Conservation (phyloP, 2,888 invertebrate genomes). For the Epinotia ramella region DNA sequence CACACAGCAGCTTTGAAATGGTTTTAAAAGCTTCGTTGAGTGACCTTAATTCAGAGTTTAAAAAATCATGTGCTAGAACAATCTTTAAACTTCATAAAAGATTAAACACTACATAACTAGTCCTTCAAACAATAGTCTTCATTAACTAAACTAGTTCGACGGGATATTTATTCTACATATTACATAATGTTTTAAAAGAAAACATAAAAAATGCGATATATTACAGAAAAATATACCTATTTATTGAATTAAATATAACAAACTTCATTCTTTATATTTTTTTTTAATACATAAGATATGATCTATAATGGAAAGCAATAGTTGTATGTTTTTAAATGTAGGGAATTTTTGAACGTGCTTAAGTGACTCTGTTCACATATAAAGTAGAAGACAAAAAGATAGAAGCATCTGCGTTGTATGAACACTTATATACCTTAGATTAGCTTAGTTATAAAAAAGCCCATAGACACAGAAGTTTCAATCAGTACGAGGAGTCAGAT, state of each 20-base stretch:
- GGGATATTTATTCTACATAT: background rate
- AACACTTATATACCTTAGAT: constrained; percentile 27
- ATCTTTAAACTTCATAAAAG: too few relatives aligned
- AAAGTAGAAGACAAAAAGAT: constrained; percentile 9
- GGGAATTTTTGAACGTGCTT: too few relatives aligned
- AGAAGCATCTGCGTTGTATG: constrained; percentile 33
- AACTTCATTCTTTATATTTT: background rate
- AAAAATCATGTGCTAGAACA: background rate
- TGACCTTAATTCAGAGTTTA: background rate
- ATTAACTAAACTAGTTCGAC: background rate
- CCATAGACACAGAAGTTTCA: constrained; percentile 27
- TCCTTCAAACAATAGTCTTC: background rate
- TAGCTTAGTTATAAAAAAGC: constrained; percentile 19
- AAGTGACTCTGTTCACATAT: background rate
- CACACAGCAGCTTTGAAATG: background rate
- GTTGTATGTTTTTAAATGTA: background rate
- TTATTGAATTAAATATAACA: constrained; percentile 7
- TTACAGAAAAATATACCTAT: background rate
- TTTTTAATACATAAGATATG: constrained; percentile 5
- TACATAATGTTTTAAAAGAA: too few relatives aligned
- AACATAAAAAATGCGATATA: background rate
- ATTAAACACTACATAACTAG: background rate
- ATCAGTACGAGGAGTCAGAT: constrained; percentile 14
- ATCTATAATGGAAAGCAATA: background rate
- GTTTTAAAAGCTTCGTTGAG: background rate